Evolutionary conservation across 2,113 vertebrate species (phyloP).

Genomic region (Pelvicachromis taeniatus): DNA sequence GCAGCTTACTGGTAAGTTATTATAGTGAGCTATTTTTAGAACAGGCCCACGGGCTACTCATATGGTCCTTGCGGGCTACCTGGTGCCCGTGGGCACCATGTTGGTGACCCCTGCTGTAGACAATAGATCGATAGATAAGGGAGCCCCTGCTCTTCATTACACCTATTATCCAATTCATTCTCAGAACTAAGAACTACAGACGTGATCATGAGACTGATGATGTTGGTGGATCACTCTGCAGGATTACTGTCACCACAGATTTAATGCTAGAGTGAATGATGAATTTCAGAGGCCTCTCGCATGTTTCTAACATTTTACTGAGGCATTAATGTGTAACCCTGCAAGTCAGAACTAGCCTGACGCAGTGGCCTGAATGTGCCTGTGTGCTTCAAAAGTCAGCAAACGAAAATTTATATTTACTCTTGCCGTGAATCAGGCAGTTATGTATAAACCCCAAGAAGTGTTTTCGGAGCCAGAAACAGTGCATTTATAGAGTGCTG

Average conservation of each 20-base stretch:
- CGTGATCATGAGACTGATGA: not conserved
- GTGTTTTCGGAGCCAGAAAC: not conserved
- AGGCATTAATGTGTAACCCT: slow-evolving; percentile 8
- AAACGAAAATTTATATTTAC: not conserved
- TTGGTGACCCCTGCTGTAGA: no score
- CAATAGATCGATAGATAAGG: no score
- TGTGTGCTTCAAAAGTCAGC: not conserved
- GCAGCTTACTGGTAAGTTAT: no score
- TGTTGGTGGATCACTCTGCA: not conserved
- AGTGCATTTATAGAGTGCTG: not conserved
- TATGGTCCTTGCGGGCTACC: no score
- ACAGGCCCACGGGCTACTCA: no score
- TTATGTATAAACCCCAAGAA: not conserved
- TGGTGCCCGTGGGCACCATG: no score
- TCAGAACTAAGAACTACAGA: not conserved
- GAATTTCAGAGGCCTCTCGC: not conserved
- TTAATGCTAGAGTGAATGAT: not conserved
- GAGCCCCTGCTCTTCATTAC: not conserved
- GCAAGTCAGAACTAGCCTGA: slow-evolving; percentile 11
- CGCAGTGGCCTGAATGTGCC: not conserved
- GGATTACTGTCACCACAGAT: not conserved
- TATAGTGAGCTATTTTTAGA: no score
- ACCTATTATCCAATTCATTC: not conserved
- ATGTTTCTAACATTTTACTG: not conserved
- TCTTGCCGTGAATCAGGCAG: not conserved